Evolutionary conservation across 2,797 vertebrate species (phyloP).

Genomic region (Chromis chromis): DNA sequence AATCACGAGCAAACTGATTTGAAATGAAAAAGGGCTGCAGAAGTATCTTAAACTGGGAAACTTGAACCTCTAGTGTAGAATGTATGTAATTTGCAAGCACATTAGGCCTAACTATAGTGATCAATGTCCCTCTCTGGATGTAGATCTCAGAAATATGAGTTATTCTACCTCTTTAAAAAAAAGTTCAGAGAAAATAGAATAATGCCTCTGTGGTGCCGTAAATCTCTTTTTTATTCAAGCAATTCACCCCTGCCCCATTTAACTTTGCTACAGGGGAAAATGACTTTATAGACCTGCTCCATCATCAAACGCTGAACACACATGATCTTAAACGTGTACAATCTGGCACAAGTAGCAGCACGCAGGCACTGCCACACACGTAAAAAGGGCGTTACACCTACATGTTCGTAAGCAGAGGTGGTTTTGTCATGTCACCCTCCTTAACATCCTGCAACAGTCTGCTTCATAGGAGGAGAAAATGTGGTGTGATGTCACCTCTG

Average conservation of each 20-base stretch:
- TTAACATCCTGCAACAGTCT: slow-evolving; percentile 61
- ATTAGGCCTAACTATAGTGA: slow-evolving; percentile 42
- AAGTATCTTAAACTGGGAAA: slow-evolving; percentile 34
- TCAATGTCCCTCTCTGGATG: slow-evolving; percentile 49
- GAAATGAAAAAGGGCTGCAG: slow-evolving; percentile 5
- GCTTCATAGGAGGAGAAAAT: slow-evolving; percentile 74
- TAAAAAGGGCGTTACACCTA: slow-evolving; percentile 68
- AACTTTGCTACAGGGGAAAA: slow-evolving; percentile 51
- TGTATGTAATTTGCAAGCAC: slow-evolving; percentile 50
- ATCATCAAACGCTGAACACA: slow-evolving; percentile 62
- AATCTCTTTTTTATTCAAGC: slow-evolving; percentile 65
- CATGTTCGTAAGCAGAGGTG: slow-evolving; percentile 58
- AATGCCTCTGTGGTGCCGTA: slow-evolving; percentile 64
- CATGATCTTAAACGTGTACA: slow-evolving; percentile 38
- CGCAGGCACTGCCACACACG: slow-evolving; percentile 38
- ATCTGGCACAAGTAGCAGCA: slow-evolving; percentile 45
- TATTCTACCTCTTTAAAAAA: slow-evolving; percentile 57
- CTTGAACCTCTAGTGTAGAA: slow-evolving; percentile 38
- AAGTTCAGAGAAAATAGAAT: slow-evolving; percentile 68
- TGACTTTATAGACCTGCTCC: slow-evolving; percentile 53
- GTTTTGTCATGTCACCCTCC: slow-evolving; percentile 75
- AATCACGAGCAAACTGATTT: slow-evolving; percentile 33
- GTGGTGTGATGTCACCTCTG: slow-evolving; percentile 88
- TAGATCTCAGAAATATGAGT: slow-evolving; percentile 52
- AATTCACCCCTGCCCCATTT: slow-evolving; percentile 55